Conservation (phyloP, 2,113 vertebrate species). For the Dipodomys ordii region DNA sequence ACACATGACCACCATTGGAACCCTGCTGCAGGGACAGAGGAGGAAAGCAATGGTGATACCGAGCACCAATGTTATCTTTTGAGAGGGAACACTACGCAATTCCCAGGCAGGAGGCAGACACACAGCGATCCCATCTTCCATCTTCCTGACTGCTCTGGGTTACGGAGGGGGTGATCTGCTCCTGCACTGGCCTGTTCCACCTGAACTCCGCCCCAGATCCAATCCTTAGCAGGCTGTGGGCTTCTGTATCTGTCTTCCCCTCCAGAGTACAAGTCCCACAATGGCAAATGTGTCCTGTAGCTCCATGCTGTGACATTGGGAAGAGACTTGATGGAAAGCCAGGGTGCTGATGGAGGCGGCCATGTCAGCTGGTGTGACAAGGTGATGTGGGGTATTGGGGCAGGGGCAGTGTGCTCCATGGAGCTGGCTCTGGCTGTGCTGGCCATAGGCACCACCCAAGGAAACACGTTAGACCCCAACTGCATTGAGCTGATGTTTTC, state of each 20-base stretch:
- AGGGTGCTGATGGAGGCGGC: too few species aligned
- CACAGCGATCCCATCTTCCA: not conserved
- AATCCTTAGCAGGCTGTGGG: too few species aligned
- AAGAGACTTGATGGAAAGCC: rapidly evolving
- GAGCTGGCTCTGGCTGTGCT: too few species aligned
- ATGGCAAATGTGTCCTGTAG: too few species aligned
- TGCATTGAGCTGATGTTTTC: not conserved
- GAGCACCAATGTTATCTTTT: rapidly evolving
- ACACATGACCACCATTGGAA: rapidly evolving
- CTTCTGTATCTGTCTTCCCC: too few species aligned
- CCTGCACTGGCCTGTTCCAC: too few species aligned
- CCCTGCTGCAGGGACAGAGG: rapidly evolving
- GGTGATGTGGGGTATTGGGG: rapidly evolving
- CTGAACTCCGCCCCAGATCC: too few species aligned
- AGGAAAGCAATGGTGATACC: not conserved
- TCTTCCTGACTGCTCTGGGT: not conserved
- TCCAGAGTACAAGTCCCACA: too few species aligned
- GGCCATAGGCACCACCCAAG: not conserved
- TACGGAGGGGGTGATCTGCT: too few species aligned
- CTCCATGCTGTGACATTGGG: too few species aligned
- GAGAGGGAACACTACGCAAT: too few species aligned
- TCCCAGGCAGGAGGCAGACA: not conserved
- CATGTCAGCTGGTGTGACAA: rapidly evolving
- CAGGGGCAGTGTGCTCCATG: rapidly evolving
- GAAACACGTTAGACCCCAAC: too few species aligned